Conservation (phyloP, 2,797 vertebrate genomes). For the Phoxinus dragarum region DNA sequence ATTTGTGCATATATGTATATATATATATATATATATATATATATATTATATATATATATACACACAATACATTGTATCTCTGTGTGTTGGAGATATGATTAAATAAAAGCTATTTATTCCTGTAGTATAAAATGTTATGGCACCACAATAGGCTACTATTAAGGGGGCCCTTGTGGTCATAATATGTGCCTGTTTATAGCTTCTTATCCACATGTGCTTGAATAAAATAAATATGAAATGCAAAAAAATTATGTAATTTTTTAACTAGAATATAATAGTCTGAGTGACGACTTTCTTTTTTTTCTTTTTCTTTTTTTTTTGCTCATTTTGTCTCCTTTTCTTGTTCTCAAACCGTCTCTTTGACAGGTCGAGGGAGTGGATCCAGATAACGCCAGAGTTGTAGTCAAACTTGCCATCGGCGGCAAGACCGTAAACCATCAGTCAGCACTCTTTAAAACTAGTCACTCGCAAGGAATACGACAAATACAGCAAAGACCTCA, state of each 20-base stretch:
- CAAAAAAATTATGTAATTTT: neutral
- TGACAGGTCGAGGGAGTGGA: constrained; percentile 86
- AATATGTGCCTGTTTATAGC: no score
- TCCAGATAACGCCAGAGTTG: constrained; percentile 85
- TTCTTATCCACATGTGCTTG: no score
- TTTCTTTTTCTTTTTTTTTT: neutral
- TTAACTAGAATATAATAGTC: neutral
- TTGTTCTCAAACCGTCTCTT: neutral
- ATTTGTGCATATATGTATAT: neutral
- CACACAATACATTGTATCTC: neutral
- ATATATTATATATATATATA: no score
- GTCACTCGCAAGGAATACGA: constrained; percentile 84
- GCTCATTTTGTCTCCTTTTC: neutral
- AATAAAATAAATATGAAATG: no score
- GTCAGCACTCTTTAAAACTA: constrained; percentile 82
- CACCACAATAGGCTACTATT: no score
- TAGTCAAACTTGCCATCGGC: constrained; percentile 85
- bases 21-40: no score
- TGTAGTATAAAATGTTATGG: no score
- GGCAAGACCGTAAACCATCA: constrained; percentile 78
- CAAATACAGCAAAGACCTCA: constrained; percentile 81
- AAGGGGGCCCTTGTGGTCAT: no score
- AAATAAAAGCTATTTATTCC: no score
- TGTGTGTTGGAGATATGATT: neutral
- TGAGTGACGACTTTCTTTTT: constrained; percentile 48